Evolutionary conservation across 2,113 vertebrate species (phyloP).

Genomic region (Calyptomena viridis): DNA sequence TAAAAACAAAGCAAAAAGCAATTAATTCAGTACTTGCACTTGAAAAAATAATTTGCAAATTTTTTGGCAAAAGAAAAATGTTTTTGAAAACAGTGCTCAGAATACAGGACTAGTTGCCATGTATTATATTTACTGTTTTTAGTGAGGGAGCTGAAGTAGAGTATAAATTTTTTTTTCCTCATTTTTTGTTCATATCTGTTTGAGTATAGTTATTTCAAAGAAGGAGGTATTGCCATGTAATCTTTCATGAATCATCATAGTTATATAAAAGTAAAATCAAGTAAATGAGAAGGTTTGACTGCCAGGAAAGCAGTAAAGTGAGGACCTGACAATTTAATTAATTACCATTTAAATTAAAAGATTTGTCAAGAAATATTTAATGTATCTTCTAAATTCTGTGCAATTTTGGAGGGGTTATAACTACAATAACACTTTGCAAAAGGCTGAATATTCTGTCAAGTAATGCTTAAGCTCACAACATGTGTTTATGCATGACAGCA

Average conservation of each 20-base stretch:
- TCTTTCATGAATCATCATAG: background rate
- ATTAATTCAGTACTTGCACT: background rate
- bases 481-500: background rate
- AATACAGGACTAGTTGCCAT: background rate
- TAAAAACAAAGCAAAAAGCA: background rate
- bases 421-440: background rate
- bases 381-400: background rate
- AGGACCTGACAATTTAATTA: background rate
- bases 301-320: background rate
- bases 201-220: background rate
- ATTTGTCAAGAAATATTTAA: background rate
- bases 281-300: background rate
- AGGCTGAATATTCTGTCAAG: background rate
- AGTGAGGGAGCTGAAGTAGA: background rate
- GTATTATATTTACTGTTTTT: background rate
- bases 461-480: background rate
- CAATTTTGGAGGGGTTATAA: background rate
- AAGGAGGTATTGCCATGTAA: background rate
- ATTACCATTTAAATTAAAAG: background rate
- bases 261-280: background rate
- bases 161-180: background rate
- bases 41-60: background rate
- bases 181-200: background rate
- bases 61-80: background rate
- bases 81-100: background rate